A percentile compares a stretch with the other conserved stretches of the same genome.
Conservation (phyloP, 2,888 invertebrate species). For the Elmis aenea region DNA sequence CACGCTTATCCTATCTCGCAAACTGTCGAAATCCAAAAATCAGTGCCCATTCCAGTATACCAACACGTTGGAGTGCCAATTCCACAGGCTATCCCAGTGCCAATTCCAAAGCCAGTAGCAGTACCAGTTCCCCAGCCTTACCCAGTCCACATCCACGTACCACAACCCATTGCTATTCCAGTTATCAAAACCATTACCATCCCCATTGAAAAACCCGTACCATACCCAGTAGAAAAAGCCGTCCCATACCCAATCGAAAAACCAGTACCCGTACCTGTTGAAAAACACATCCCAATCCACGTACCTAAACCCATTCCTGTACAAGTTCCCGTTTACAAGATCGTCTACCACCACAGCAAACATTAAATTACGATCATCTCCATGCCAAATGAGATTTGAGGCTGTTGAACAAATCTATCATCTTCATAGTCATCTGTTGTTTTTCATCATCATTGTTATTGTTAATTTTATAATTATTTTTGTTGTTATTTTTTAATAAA, state of each 20-base stretch:
- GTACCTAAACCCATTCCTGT: slow-evolving; percentile 66
- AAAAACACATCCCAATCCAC: slow-evolving; percentile 63
- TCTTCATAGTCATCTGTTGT: slow-evolving; percentile 16
- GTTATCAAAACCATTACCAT: slow-evolving; percentile 64
- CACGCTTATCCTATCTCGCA: slow-evolving; percentile 53
- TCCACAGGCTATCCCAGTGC: slow-evolving; percentile 52
- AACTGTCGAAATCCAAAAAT: slow-evolving; percentile 64
- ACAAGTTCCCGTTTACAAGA: slow-evolving; percentile 67
- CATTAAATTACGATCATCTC: slow-evolving; percentile 14
- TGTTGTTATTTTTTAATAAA: slow-evolving; percentile 5
- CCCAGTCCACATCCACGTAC: slow-evolving; percentile 64
- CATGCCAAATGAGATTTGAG: slow-evolving; percentile 12
- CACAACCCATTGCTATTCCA: slow-evolving; percentile 64
- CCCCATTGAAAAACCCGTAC: slow-evolving; percentile 68
- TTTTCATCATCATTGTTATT: slow-evolving; percentile 14
- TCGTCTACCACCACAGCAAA: slow-evolving; percentile 66
- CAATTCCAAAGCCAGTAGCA: slow-evolving; percentile 63
- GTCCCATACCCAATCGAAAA: slow-evolving; percentile 64
- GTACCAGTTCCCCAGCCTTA: slow-evolving; percentile 65
- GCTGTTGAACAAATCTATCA: slow-evolving; percentile 16
- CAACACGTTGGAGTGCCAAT: slow-evolving; percentile 49
- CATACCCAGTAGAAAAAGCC: slow-evolving; percentile 62
- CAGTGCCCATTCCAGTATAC: slow-evolving; percentile 53
- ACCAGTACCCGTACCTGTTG: slow-evolving; percentile 63
- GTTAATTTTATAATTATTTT: slow-evolving; percentile 10